Base-by-base conservation (phyloP, 1,140 invertebrate species). In the Saccostrea cuccullata region DNA sequence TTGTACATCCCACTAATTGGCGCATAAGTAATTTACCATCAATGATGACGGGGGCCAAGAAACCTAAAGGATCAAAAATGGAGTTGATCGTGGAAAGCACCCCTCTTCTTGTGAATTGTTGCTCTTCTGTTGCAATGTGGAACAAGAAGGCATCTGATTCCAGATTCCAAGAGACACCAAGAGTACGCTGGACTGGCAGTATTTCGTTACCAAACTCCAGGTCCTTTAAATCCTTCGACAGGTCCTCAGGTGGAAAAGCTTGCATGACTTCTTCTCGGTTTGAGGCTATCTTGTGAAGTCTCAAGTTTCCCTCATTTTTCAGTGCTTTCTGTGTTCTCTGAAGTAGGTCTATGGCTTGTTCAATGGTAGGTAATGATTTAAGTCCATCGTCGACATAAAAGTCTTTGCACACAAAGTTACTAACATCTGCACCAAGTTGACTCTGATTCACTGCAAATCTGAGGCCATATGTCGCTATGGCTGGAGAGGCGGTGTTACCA, bases 11-110 rank as follows among this genome's bases (percentile, higher is more conserved):
- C 82, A 89, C 84, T 36, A 91, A 17, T n/a, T 89, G 36, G 20
- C 86, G 55, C 13, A 92, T 56, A 3, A 92, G 86, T 17, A 90
- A 13, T 88, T 89, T 91, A 13, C 91, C 90, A 86, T 87, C 20
- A 17, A 92, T 89, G 15, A 90, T 56, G 30, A 91, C 67, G 2
- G 87, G 88, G 87, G 90, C 67, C 30, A 36, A 36, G 30, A 36
- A 36, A 1, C 30, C 30, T 36, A 36, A 36, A 36, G 30, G 30
- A 36, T 90, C 89, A 84, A 64, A 91, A 8, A 90, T 64, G 64
- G 85, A 87, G 13, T 91, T 85, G 15, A 90, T 70, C 0, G 86
- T 83, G 23, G 87, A 90, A 26, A 88, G 26, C 17, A 87, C 47
- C 56, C 91, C 89, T 64, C 88, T 26, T 86, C 86, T 84, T 30